Conservation (phyloP, 2,888 invertebrate species). For the Halictus quadricinctus region DNA sequence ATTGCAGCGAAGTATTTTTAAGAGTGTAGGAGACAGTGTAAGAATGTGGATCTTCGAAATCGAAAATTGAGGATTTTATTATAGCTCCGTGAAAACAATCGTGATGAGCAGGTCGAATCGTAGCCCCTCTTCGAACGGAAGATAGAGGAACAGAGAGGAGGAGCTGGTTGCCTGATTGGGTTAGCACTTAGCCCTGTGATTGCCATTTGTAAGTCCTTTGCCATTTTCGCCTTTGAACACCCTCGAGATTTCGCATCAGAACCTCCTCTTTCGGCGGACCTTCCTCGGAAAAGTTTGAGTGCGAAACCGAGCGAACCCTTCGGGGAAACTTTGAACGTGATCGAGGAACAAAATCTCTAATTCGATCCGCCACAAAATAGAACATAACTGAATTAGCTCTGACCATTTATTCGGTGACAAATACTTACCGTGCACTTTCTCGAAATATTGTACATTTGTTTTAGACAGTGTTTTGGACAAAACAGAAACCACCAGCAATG, state of each 20-base stretch:
- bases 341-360: not conserved
- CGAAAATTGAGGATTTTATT: not conserved
- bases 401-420: not conserved
- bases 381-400: not conserved
- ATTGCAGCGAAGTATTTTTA: not conserved
- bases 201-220: conserved; percentile 78
- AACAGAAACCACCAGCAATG: not conserved
- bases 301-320: not conserved
- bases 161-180: conserved; percentile 73
- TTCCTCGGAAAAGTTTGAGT: conserved; percentile 1
- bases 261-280: conserved; percentile 4
- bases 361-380: not conserved
- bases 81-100: not conserved
- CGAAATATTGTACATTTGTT: not conserved
- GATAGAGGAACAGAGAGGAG: conserved; percentile 39
- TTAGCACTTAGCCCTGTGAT: conserved; percentile 78
- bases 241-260: conserved; percentile 56
- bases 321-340: not conserved
- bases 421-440: not conserved
- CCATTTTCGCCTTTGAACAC: conserved; percentile 65
- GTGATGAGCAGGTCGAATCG: conserved; percentile 26
- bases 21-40: not conserved
- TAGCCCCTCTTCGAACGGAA: conserved; percentile 20
- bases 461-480: not conserved
- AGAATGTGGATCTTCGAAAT: not conserved